Base-by-base conservation (phyloP, 2,888 invertebrate genomes). In the Apodemia hepburni region DNA sequence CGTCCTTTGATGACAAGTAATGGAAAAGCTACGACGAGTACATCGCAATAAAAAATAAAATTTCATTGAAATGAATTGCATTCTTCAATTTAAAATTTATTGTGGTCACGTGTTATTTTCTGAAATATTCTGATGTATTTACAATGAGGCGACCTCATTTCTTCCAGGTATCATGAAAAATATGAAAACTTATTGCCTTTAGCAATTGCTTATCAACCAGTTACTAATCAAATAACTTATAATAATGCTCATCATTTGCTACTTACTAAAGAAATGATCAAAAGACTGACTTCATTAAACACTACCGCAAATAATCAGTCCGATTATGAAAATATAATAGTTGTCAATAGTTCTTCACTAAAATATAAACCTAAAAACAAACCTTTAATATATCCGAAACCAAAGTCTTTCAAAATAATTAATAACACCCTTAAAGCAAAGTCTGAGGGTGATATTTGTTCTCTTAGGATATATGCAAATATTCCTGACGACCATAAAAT, bases 1-100 rank as follows among this genome's bases (percentile, higher is more conserved):
- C 72, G 73, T 74, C 77, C 81, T 85, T 84, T 84, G 80, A 82
- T 75, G 73, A 71, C 71, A 67, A 69, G 73, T 73, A 77, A 82
- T 78, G 77, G 73, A 73, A 73, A 76, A 68, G 69, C 66, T 71
- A 68, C 64, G 66, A 76, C 71, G 73, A 77, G 60, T 71, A 75
- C 71, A 67, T 68, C 66, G 54, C 73, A 69, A 70, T 69, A 63
- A 66, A 69, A 66, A 68, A 68, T 65, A 69, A 70, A 70, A 64
- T 63, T 65, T 66, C 64, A 66, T 66, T 60, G 58, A 65, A 61
- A 66, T 65, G 64, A 64, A 70, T 66, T 60, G 65, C 65, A 58
- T 68, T 68, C 64, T 42, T 62, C 12, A 51, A 17, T 51, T 51
- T 22, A 22, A 11, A 47, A 17, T 51, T 51, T 51, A 15, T 42